These are phyloP conservation scores for Anomalospiza imberbis DNA, from an alignment of 2,797 vertebrate genomes.

Conservation along the genomic window DNA sequence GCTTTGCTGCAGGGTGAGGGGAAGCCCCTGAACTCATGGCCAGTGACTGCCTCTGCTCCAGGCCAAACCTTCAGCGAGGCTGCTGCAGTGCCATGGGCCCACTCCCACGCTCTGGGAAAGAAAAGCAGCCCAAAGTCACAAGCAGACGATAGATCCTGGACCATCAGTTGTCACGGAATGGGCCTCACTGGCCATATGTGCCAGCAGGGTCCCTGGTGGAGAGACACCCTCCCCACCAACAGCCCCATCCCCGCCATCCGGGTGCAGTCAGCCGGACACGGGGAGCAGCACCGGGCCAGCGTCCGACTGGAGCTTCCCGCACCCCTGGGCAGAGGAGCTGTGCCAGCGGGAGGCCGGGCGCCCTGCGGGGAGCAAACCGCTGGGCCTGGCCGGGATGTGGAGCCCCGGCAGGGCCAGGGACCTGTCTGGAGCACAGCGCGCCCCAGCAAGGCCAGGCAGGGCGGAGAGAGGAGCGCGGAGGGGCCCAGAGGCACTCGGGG, in stretches of 20 bases:
- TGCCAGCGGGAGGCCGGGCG: neutral
- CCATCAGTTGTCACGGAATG: rapidly evolving
- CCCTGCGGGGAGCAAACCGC: neutral
- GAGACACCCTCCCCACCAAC: neutral
- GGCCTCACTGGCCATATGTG: rapidly evolving
- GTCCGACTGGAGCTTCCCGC: neutral
- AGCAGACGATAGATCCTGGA: rapidly evolving
- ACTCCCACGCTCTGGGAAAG: neutral
- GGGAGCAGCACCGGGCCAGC: neutral
- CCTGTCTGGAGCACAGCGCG: neutral
- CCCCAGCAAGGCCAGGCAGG: neutral
- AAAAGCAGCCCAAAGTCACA: neutral
- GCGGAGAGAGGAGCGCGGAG: neutral
- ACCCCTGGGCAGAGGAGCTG: too few relatives aligned
- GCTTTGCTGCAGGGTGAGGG: rapidly evolving
- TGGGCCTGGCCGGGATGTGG: neutral
- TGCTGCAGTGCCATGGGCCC: neutral
- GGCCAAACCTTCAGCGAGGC: neutral
- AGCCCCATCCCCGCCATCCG: neutral
- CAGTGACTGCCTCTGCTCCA: neutral
- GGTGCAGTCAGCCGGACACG: neutral
- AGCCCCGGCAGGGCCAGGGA: neutral
- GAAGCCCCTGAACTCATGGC: neutral
- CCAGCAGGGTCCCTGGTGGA: rapidly evolving
- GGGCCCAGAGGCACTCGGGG: neutral